Evolutionary conservation across 1,140 invertebrate genomes (phyloP).

Genomic region (Ptiloglossa arizonensis): DNA sequence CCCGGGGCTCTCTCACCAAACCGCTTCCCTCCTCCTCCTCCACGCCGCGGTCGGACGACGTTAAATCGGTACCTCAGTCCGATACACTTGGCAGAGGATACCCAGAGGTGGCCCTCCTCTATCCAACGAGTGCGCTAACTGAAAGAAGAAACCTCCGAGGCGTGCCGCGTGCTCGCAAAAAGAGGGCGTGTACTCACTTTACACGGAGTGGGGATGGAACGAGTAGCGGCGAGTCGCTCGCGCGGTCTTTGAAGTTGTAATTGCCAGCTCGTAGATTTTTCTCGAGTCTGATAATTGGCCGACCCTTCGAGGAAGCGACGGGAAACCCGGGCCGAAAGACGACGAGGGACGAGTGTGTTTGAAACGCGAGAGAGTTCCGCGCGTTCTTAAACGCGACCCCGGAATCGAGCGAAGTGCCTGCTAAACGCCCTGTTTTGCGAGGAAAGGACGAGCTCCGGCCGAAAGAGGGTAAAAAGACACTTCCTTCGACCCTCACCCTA

Average conservation of each 20-base stretch:
- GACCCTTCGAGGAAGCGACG: background rate
- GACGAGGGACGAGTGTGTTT: background rate
- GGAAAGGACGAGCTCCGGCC: background rate
- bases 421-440: slow-evolving; percentile 10
- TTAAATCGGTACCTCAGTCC: slow-evolving; percentile 38
- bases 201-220: background rate
- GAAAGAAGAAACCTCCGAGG: background rate
- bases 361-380: background rate
- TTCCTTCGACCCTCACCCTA: too few relatives aligned
- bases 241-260: slow-evolving; percentile 17
- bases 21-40: background rate
- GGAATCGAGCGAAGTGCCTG: background rate
- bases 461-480: background rate
- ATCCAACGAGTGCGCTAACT: slow-evolving; percentile 8
- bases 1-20: background rate
- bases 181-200: too few relatives aligned
- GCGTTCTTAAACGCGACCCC: background rate
- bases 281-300: slow-evolving; percentile 35
- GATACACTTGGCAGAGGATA: slow-evolving; percentile 1
- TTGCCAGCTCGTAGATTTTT: slow-evolving; percentile 17
- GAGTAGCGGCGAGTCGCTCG: background rate
- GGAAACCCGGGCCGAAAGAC: too few relatives aligned
- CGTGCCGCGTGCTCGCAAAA: too few relatives aligned
- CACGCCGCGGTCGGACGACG: background rate
- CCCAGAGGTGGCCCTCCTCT: background rate